phyloP scores from a whole-genome alignment of 2,797 vertebrate species.

The Urophycis tenuis region DNA sequence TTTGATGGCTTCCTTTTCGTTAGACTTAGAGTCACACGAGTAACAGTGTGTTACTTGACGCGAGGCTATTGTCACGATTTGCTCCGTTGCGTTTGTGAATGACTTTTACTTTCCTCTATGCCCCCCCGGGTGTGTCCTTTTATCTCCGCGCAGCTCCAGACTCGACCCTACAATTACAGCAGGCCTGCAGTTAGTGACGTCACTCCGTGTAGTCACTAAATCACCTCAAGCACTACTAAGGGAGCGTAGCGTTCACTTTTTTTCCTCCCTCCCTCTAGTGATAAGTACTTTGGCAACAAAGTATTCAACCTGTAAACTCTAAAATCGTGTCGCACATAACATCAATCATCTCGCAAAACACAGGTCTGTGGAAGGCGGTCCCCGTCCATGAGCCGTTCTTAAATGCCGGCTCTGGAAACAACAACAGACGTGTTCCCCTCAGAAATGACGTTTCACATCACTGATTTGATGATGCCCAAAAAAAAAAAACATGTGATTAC shows the following conservation, averaged over 20 bases:
- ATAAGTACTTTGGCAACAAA: not conserved
- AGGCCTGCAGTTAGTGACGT: conserved; percentile 39
- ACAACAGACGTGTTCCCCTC: not conserved
- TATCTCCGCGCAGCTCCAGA: conserved; percentile 26
- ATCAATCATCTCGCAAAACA: not conserved
- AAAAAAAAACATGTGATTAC: too few relatives aligned
- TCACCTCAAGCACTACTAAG: not conserved
- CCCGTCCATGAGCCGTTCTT: not conserved
- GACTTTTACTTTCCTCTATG: conserved; percentile 33
- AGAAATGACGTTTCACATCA: not conserved
- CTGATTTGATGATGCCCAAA: not conserved
- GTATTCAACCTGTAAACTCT: not conserved
- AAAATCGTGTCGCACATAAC: not conserved
- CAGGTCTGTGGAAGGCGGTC: not conserved
- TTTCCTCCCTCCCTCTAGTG: too few relatives aligned
- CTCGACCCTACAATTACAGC: conserved; percentile 42
- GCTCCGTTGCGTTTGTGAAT: conserved; percentile 6
- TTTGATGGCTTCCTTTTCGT: too few relatives aligned
- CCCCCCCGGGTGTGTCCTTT: conserved; percentile 32
- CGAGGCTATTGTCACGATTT: too few relatives aligned
- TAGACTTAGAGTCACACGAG: too few relatives aligned
- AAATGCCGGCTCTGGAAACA: not conserved
- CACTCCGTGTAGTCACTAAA: not conserved
- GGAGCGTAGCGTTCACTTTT: too few relatives aligned
- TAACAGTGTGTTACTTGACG: too few relatives aligned